Percentiles rank a stretch among this genome's conserved stretches.
Conservation (phyloP, 2,797 vertebrate species). For the Coregonus ussuriensis region DNA sequence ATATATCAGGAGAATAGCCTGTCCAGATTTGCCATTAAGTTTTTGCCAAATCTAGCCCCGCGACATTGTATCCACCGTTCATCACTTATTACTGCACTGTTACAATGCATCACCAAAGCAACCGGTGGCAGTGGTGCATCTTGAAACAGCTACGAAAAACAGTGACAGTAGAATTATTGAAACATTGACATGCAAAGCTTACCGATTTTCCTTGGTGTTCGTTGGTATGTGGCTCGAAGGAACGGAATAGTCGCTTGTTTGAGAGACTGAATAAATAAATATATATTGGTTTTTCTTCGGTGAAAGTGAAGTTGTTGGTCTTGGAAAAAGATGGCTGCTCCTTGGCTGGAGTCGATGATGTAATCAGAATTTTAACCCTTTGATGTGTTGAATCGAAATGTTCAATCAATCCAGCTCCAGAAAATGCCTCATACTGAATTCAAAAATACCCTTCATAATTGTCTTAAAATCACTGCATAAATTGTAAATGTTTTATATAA, state of each 20-base stretch:
- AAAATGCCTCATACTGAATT: background rate
- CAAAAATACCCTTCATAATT: background rate
- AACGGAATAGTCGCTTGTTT: background rate
- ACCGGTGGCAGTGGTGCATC: background rate
- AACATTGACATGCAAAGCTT: background rate
- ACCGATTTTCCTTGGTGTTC: conserved; percentile 7
- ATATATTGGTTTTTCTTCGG: conserved; percentile 20
- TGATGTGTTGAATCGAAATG: background rate
- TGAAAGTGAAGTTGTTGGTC: conserved; percentile 36
- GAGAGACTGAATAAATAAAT: background rate
- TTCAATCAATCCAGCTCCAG: background rate
- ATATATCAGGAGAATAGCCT: background rate
- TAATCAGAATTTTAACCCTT: conserved; percentile 47
- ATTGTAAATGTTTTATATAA: too few species aligned
- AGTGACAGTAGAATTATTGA: background rate
- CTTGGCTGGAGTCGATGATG: conserved; percentile 40
- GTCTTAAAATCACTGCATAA: background rate
- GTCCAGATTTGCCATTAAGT: background rate
- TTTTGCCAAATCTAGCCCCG: background rate
- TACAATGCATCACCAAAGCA: background rate
- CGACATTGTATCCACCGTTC: background rate
- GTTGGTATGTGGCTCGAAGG: background rate
- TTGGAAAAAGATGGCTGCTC: conserved; percentile 48
- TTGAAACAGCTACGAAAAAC: background rate
- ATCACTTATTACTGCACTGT: background rate